Base-by-base conservation (phyloP, 2,888 invertebrate species). In the Clostera curtula region DNA sequence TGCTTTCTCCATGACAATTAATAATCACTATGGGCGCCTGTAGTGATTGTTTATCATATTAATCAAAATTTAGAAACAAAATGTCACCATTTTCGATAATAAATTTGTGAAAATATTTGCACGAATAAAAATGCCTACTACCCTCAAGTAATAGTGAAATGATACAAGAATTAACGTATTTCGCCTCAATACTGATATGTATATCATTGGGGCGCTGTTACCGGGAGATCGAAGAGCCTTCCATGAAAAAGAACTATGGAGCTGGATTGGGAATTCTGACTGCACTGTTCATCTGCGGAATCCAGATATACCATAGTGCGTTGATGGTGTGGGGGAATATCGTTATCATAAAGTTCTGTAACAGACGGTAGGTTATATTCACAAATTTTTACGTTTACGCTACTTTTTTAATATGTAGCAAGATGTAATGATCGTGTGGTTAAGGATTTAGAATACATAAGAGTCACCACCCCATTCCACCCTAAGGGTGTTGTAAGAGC, bases 291-390 rank as follows among this genome's bases (percentile, higher is more conserved):
- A 86, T 90, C 12, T 90, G 91, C 28, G 89, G 91, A 10, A 47
- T 68, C 25, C 82, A 88, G 32, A 68, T 87, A 11, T 48, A 86
- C 27, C 89, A 91, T 57, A 83, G 87, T 0, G 40, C 90, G 3
- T 40, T 90, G 14, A 80, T 86, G 51, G 86, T 88, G 13, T 57
- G 86, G 45, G 74, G 89, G 9, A 91, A 90, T 62, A 80, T 88
- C 3, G 39, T 87, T 19, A 86, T 91, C 36, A 86, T 92, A 28
- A 77, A 85, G 45, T 84, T 72, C 47, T 58, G 79, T 26, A 70
- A 83, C 46, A 86, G 77, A 68, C 79, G 80, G 89, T 89, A 65
- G 71, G 77, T 23, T 22, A 9, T 12, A 12, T n/a, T n/a, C n/a
- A n/a, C n/a, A n/a, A n/a, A n/a, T n/a, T n/a, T n/a, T n/a, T n/a